These are phyloP conservation scores for Latheticus oryzae DNA, from an alignment of 2,888 invertebrate genomes.

Conservation along the genomic window DNA sequence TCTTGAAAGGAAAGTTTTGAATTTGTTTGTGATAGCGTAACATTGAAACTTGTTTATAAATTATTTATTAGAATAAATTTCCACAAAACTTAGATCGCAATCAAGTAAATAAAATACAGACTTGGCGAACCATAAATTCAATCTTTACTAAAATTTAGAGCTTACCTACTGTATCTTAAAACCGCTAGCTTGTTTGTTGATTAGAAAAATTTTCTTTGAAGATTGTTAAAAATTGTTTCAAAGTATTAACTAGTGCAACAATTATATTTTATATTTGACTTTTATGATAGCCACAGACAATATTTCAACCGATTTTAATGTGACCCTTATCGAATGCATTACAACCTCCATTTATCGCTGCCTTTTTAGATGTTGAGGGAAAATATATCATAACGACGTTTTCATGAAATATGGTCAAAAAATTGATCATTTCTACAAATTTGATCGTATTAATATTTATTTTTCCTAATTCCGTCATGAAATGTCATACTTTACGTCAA, in stretches of 20 bases:
- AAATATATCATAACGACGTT: conserved; percentile 52
- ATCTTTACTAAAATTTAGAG: no score
- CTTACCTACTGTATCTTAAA: no score
- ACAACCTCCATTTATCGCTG: conserved; percentile 45
- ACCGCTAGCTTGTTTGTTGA: no score
- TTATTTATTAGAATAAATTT: conserved; percentile 32
- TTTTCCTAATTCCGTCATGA: conserved; percentile 17
- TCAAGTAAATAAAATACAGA: conserved; percentile 6
- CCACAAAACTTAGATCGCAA: conserved; percentile 3
- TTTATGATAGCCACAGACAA: conserved; percentile 46
- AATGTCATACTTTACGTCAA: not conserved
- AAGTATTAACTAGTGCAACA: no score
- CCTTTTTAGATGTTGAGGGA: conserved; percentile 33
- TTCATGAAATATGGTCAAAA: conserved; percentile 52
- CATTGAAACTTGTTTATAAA: conserved; percentile 34
- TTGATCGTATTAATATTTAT: conserved; percentile 56
- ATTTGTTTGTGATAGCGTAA: conserved; percentile 29
- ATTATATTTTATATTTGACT: conserved; percentile 45
- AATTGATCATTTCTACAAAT: conserved; percentile 55
- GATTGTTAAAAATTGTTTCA: no score
- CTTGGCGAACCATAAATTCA: no score
- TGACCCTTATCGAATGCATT: conserved; percentile 51
- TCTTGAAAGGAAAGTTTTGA: conserved; percentile 32
- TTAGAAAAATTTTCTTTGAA: no score
- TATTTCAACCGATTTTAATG: conserved; percentile 49